phyloP scores from a whole-genome alignment of 2,888 invertebrate genomes.

The Alentia gelatinosa region DNA sequence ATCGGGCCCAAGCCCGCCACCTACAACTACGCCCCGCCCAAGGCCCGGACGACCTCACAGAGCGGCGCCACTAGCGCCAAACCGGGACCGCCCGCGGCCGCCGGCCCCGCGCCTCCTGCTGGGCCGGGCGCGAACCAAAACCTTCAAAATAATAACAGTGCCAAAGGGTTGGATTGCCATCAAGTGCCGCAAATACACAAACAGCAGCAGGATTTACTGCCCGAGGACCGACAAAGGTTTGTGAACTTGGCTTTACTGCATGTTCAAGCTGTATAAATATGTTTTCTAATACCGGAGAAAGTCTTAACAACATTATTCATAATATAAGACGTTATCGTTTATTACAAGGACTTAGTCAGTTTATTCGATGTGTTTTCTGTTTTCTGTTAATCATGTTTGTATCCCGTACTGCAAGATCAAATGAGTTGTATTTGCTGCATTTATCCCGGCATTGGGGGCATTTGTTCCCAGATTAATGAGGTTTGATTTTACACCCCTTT shows the following conservation, averaged over 20 bases:
- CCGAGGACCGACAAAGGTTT: conserved; percentile 36
- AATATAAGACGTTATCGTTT: not conserved
- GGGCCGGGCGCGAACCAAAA: not conserved
- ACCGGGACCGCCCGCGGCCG: not conserved
- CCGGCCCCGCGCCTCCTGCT: not conserved
- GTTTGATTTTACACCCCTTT: no score
- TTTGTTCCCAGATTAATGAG: no score
- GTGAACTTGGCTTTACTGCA: not conserved
- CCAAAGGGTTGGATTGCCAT: not conserved
- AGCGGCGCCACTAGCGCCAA: not conserved
- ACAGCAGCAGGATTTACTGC: conserved; percentile 27
- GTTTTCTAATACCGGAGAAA: no score
- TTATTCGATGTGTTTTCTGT: not conserved
- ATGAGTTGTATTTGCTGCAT: no score
- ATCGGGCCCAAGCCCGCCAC: conserved; percentile 40
- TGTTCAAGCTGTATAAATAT: no score
- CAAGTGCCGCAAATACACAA: conserved; percentile 16
- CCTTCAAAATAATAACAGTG: conserved; percentile 20
- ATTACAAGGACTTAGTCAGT: not conserved
- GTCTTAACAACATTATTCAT: no score
- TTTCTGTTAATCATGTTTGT: not conserved
- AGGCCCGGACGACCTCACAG: not conserved
- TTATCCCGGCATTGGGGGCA: no score
- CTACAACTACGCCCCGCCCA: conserved; percentile 19
- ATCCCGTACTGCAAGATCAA: no score